These are phyloP conservation scores for Bombus waltoni DNA, from an alignment of 1,140 invertebrate genomes.

Conservation along the genomic window DNA sequence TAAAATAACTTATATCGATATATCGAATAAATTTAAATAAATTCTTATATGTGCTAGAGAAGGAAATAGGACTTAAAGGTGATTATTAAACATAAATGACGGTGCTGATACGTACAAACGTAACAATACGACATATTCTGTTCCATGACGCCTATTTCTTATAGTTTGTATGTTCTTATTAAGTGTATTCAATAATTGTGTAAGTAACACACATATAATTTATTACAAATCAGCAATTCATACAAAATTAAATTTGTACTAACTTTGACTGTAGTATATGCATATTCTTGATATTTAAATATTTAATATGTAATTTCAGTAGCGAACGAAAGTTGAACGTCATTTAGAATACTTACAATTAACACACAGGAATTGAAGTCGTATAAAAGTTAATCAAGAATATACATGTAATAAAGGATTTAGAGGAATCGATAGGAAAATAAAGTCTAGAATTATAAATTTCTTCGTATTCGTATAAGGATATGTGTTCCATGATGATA, in stretches of 20 bases:
- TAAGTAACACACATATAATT: conserved; percentile 19
- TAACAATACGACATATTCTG: conserved; percentile 1
- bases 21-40: conserved; percentile 7
- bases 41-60: conserved; percentile 12
- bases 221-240: conserved; percentile 45
- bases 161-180: conserved; percentile 41
- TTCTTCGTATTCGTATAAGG: neutral
- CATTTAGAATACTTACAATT: neutral
- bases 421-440: neutral
- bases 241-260: conserved; percentile 13
- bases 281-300: neutral
- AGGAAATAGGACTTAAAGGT: neutral
- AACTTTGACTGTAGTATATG: neutral
- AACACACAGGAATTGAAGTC: neutral
- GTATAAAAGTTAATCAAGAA: neutral
- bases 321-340: neutral
- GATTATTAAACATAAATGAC: conserved; percentile 2
- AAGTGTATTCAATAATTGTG: neutral
- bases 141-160: conserved; percentile 13
- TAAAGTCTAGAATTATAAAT: neutral
- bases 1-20: conserved; percentile 26
- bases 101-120: conserved; percentile 44
- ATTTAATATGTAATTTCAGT: neutral
- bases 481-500: conserved; percentile 33
- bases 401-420: neutral